Percentiles rank a stretch among this genome's conserved stretches.
These are phyloP conservation scores for Microctonus hyperodae DNA, from an alignment of 2,888 invertebrate species.

Conservation along the genomic window DNA sequence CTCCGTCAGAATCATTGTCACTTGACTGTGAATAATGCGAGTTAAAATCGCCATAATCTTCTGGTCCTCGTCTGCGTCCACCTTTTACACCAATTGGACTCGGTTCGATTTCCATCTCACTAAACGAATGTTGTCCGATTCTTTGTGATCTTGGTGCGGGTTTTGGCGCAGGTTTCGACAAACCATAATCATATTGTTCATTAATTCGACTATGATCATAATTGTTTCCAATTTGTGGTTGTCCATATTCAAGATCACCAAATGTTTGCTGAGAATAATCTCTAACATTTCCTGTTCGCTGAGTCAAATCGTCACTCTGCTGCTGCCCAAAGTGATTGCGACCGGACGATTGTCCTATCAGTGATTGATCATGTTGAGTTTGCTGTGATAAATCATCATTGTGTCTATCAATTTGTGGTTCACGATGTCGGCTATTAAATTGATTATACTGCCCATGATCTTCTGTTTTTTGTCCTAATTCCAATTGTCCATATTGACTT, in stretches of 20 bases:
- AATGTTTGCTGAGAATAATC: slow-evolving; percentile 39
- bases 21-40: slow-evolving; percentile 7
- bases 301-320: slow-evolving; percentile 40
- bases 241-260: slow-evolving; percentile 28
- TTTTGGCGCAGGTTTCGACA: slow-evolving; percentile 46
- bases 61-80: background rate
- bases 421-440: background rate
- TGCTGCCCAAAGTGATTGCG: slow-evolving; percentile 48
- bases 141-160: slow-evolving; percentile 37
- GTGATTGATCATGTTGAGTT: slow-evolving; percentile 36
- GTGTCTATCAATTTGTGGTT: slow-evolving; percentile 36
- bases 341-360: background rate
- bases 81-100: slow-evolving; percentile 27
- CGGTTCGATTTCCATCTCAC: slow-evolving; percentile 15
- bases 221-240: slow-evolving; percentile 19
- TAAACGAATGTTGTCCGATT: background rate
- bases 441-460: slow-evolving; percentile 33
- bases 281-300: slow-evolving; percentile 34
- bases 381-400: slow-evolving; percentile 42
- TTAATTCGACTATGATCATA: slow-evolving; percentile 29
- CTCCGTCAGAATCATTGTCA: slow-evolving; percentile 11
- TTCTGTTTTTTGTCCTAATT: slow-evolving; percentile 37
- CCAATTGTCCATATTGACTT: slow-evolving; percentile 21
- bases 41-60: background rate
- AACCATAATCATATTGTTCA: slow-evolving; percentile 36